These are phyloP conservation scores for Hyposmocoma kahamanoa DNA, from an alignment of 1,140 invertebrate genomes.

Conservation along the genomic window DNA sequence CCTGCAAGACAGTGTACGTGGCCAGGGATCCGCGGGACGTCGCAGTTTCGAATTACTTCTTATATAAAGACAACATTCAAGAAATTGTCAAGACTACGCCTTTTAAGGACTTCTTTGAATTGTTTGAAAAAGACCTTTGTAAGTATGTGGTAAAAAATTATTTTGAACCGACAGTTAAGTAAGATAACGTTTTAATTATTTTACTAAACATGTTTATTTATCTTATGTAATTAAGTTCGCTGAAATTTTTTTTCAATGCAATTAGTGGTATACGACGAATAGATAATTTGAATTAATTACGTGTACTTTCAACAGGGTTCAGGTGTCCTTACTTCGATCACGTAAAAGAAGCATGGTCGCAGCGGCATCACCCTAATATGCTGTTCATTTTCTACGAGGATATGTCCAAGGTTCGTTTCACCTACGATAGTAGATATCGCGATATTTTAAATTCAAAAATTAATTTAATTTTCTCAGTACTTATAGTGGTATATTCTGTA, in stretches of 20 bases:
- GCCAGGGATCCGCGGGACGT: neutral
- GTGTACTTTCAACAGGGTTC: no score
- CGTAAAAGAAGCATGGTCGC: conserved; percentile 82
- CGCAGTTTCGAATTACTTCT: neutral
- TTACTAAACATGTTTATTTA: no score
- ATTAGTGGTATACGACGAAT: no score
- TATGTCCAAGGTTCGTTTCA: conserved; percentile 77
- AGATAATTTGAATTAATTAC: no score
- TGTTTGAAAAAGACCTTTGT: neutral
- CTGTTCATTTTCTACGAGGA: conserved; percentile 89
- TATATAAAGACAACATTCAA: no score
- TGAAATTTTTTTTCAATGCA: no score
- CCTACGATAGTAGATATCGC: neutral
- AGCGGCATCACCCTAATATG: conserved; percentile 79
- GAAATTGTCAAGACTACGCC: neutral
- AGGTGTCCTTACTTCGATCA: conserved; percentile 86
- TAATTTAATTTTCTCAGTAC: neutral
- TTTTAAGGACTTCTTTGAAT: neutral
- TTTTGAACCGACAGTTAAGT: no score
- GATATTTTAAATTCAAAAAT: no score
- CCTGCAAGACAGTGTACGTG: neutral
- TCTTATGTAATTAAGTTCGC: no score
- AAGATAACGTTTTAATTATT: no score
- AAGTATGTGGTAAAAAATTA: no score
- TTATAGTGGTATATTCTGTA: neutral